These are phyloP conservation scores for Cochlearius cochlearius DNA, from an alignment of 2,113 vertebrate genomes.

Conservation along the genomic window DNA sequence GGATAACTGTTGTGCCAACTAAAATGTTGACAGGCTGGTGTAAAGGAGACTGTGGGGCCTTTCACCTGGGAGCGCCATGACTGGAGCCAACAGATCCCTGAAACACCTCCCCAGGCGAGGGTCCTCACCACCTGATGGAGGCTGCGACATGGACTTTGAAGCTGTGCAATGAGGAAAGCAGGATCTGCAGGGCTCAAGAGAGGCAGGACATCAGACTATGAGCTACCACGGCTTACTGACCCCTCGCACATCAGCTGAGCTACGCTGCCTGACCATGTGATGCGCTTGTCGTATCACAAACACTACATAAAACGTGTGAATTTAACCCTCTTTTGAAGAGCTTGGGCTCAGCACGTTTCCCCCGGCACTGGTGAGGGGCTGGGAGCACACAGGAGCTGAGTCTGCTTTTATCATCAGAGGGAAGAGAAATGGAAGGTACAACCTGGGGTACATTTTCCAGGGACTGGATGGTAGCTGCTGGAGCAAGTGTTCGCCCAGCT, in stretches of 20 bases:
- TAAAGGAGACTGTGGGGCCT: not conserved
- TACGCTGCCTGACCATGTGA: fast-evolving
- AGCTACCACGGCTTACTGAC: not conserved
- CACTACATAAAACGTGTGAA: not conserved
- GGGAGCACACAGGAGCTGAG: not conserved
- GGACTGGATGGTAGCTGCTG: not conserved
- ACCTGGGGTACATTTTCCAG: not conserved
- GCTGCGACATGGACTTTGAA: not conserved
- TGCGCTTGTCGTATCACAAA: not conserved
- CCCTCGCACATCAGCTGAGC: not conserved
- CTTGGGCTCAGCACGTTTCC: not conserved
- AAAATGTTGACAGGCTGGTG: not conserved
- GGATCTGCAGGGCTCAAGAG: not conserved
- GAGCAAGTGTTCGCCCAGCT: not conserved
- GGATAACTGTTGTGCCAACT: not conserved
- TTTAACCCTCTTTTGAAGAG: not conserved
- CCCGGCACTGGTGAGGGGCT: not conserved
- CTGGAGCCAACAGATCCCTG: not conserved
- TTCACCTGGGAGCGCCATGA: not conserved
- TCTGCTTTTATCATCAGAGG: not conserved
- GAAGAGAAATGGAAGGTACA: not conserved
- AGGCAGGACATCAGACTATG: not conserved
- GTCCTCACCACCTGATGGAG: fast-evolving
- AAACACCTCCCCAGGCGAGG: not conserved
- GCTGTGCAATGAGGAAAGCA: not conserved